Conservation (phyloP, 2,888 invertebrate genomes). For the Didymodactylos carnosus region DNA sequence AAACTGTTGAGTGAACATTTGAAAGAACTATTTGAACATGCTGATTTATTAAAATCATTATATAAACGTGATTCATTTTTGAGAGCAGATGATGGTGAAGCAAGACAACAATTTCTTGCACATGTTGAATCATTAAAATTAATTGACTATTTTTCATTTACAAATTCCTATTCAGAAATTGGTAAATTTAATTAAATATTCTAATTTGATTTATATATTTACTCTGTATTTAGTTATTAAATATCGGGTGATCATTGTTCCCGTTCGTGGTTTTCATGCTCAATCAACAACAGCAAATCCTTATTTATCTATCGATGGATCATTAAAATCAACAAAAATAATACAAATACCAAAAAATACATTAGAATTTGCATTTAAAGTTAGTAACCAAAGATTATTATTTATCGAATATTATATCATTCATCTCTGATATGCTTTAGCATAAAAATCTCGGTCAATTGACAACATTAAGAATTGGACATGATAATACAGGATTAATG, state of each 20-base stretch:
- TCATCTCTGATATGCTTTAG: conserved; percentile 45
- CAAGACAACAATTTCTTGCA: conserved; percentile 87
- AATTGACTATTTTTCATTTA: conserved; percentile 92
- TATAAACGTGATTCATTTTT: conserved; percentile 90
- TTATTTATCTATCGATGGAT: conserved; percentile 80
- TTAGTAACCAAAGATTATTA: no score
- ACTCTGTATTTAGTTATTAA: no score
- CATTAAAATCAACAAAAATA: conserved; percentile 66
- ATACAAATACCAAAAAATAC: conserved; percentile 53
- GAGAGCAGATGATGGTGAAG: conserved; percentile 64
- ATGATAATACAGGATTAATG: conserved; percentile 73
- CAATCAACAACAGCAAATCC: conserved; percentile 71
- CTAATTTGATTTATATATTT: no score
- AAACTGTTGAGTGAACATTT: conserved; percentile 81
- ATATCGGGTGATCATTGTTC: conserved; percentile 76
- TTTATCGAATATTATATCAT: no score
- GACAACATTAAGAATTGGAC: conserved; percentile 82
- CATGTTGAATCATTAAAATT: conserved; percentile 87
- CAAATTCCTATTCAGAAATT: conserved; percentile 64
- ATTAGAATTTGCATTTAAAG: conserved; percentile 75
- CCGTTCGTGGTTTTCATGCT: conserved; percentile 52
- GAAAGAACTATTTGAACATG: conserved; percentile 49
- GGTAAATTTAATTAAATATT: no score
- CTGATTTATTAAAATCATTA: conserved; percentile 31
- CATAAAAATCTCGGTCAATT: conserved; percentile 83